A percentile compares a stretch with the other conserved stretches of the same genome.
These are phyloP conservation scores for Thecophora atra DNA, from an alignment of 2,888 invertebrate genomes.

Conservation along the genomic window DNA sequence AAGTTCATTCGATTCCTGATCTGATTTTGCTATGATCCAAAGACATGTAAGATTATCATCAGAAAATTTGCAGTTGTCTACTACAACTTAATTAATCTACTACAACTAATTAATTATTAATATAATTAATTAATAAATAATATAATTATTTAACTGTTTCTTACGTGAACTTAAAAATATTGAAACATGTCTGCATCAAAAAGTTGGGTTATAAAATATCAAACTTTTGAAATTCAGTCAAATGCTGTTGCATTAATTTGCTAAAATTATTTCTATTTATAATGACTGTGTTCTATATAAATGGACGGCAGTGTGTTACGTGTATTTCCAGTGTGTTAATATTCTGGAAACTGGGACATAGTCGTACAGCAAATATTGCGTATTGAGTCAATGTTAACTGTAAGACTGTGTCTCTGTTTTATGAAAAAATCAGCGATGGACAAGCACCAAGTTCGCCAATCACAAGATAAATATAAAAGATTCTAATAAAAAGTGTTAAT, in stretches of 20 bases:
- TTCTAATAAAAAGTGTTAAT: neutral
- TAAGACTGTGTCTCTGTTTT: conserved; percentile 68
- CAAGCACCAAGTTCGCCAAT: neutral
- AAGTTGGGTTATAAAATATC: too few relatives aligned
- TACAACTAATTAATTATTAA: too few relatives aligned
- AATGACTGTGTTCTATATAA: too few relatives aligned
- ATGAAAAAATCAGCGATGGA: conserved; percentile 47
- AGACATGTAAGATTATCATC: conserved; percentile 24
- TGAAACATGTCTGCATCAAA: too few relatives aligned
- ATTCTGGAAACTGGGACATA: conserved; percentile 61
- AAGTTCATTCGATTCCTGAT: neutral
- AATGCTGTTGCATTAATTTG: too few relatives aligned
- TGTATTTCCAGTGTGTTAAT: neutral
- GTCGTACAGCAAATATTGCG: conserved; percentile 68
- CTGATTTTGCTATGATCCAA: neutral
- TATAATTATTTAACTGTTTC: too few relatives aligned
- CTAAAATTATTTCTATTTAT: too few relatives aligned
- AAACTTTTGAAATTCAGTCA: too few relatives aligned
- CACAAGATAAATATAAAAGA: neutral
- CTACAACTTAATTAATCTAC: neutral
- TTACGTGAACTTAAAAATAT: too few relatives aligned
- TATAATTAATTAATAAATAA: too few relatives aligned
- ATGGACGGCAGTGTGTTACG: too few relatives aligned
- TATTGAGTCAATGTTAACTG: conserved; percentile 67
- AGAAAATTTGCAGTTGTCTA: neutral